Evolutionary conservation across 2,113 vertebrate genomes (phyloP).

Genomic region (Odontesthes bonariensis): DNA sequence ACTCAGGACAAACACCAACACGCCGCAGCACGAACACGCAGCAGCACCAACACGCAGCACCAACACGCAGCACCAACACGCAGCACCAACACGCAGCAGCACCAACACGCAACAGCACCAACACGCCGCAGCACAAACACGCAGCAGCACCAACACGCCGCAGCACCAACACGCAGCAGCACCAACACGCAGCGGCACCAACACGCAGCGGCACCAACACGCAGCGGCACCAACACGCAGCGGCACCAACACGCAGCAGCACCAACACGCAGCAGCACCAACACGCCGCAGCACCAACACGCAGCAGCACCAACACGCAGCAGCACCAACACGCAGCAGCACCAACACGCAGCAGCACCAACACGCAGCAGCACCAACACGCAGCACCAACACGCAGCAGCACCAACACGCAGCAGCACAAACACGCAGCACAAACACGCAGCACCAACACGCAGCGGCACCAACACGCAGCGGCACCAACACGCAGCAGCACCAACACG

Average conservation of each 20-base stretch:
- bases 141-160: too few species aligned
- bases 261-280: conserved; percentile 70
- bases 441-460: not conserved
- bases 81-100: not conserved
- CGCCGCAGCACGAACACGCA: not conserved
- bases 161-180: not conserved
- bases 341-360: conserved; percentile 70
- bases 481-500: not conserved
- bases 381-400: too few species aligned
- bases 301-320: too few species aligned
- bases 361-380: not conserved
- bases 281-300: not conserved
- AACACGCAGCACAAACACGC: too few species aligned
- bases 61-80: not conserved
- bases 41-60: not conserved
- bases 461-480: too few species aligned
- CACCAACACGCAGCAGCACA: not conserved
- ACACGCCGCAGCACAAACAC: not conserved
- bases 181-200: too few species aligned
- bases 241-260: not conserved
- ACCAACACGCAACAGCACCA: too few species aligned
- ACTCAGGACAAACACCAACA: conserved; percentile 48
- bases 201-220: too few species aligned
- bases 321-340: not conserved
- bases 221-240: not conserved